Base-by-base conservation (phyloP, 2,113 vertebrate species). In the Benthochromis sp. region DNA sequence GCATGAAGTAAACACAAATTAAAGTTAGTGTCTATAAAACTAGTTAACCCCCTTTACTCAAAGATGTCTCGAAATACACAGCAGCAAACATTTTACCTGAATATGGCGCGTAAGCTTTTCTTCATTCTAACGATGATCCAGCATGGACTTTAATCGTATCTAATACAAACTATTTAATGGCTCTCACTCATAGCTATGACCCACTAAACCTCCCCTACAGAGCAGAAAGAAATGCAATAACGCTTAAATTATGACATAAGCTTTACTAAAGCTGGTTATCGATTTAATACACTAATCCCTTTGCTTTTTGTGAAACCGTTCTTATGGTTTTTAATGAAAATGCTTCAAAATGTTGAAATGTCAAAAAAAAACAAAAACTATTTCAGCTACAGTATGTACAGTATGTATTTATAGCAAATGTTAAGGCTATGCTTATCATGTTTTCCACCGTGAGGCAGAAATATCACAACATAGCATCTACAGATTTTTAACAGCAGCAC, bases 401-500 rank as follows among this genome's bases (percentile, higher is more conserved):
- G 53, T 29, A 82, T 47, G 21, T 34, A 55, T 80, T 40, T 47
- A 83, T 57, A 40, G 31, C 7, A 54, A 71, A 78, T 57, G 73
- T 82, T 55, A 82, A 83, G 86, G 84, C 57, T 69, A 81, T n/a
- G 12, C 53, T 52, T 12, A 52, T 31, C 73, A 78, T 78, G 9
- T 52, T 31, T 2, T 4, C 57, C 50, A 55, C 63, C 43, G 5
- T 81, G 34, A 54, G 50, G 27, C 24, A 40, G 79, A 57, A 27
- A 57, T 55, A 43, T 55, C 53, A 63, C 27, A 31, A 78, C 45
- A 50, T 19, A 78, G 47, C 40, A 45, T 73, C 43, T 57, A 61
- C 3, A 79, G 59, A 69, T 63, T 76, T 90, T 59, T 17, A 89
- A 88, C 78, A 92, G 85, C 90, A 94, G 92, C 87, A 92, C 8